Evolutionary conservation across 2,113 vertebrate genomes (phyloP).

Genomic region (Cathartes aura): DNA sequence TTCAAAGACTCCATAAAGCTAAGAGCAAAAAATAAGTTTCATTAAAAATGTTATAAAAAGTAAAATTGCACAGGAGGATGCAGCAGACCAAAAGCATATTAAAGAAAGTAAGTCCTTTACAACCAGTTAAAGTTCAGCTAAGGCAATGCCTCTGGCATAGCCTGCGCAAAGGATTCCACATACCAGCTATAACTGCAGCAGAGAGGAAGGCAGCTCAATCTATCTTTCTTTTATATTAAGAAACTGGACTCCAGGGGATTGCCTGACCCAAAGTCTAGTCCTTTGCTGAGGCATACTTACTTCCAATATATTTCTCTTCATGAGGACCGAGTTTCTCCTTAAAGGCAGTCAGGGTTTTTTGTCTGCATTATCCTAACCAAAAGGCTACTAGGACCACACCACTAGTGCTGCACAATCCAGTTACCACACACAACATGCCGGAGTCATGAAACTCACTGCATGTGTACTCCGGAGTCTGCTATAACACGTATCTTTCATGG

Average conservation of each 20-base stretch:
- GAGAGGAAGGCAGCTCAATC: background rate
- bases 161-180: background rate
- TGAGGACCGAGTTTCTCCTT: background rate
- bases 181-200: background rate
- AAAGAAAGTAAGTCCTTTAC: background rate
- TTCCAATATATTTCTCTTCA: background rate
- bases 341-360: background rate
- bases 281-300: background rate
- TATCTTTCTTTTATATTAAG: background rate
- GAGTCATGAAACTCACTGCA: background rate
- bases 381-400: background rate
- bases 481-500: accelerated
- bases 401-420: background rate
- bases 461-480: background rate
- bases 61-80: background rate
- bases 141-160: background rate
- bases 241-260: background rate
- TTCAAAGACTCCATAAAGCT: background rate
- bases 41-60: slow-evolving; percentile 16
- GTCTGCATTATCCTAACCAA: background rate
- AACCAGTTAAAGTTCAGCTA: background rate
- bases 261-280: background rate
- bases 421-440: accelerated
- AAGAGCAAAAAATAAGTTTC: background rate
- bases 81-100: background rate